These are phyloP conservation scores for Taenioides sp. DNA, from an alignment of 2,797 vertebrate genomes.

Conservation along the genomic window DNA sequence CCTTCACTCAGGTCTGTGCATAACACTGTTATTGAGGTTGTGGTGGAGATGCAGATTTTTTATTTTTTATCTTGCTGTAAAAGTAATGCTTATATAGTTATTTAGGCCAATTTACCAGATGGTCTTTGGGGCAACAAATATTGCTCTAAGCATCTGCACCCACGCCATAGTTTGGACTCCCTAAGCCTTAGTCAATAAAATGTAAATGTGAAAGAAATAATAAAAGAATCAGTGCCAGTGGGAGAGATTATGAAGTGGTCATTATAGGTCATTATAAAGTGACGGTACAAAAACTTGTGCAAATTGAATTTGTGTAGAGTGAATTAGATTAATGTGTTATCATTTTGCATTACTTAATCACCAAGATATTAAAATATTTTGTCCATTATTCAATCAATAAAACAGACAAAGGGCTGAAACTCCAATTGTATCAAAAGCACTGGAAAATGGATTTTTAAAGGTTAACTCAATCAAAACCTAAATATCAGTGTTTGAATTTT, in stretches of 20 bases:
- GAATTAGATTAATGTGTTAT: not conserved
- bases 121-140: no score
- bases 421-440: not conserved
- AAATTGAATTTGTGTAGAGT: not conserved
- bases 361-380: not conserved
- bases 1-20: not conserved
- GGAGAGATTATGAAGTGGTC: no score
- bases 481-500: constrained; percentile 21
- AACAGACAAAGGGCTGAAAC: not conserved
- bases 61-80: not conserved
- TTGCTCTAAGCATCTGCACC: no score
- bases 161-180: no score
- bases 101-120: no score
- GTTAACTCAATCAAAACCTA: constrained; percentile 32
- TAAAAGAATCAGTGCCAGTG: no score
- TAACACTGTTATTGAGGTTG: not conserved
- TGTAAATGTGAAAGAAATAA: no score
- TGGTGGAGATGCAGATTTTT: not conserved
- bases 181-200: no score
- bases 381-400: not conserved
- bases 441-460: constrained; percentile 24
- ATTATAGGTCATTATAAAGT: no score
- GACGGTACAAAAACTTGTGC: no score
- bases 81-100: not conserved
- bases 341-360: not conserved